Evolutionary conservation across 2,113 vertebrate species (phyloP), one percentile per base, ranked within the genome.

Genomic region (Pelusios castaneus): DNA sequence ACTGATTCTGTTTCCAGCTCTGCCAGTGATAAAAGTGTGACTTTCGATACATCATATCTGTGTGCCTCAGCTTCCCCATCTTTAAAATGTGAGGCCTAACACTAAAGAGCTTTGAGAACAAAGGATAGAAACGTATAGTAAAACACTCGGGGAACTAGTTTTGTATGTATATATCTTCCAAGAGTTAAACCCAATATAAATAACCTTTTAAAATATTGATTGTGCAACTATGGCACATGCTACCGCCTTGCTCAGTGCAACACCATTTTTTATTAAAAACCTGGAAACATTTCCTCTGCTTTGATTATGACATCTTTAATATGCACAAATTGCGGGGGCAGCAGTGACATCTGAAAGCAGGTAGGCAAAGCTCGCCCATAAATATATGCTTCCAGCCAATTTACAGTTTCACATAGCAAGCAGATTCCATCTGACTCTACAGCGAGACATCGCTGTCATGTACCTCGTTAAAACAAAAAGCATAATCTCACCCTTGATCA

Each of bases 301-400:
- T 16, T n/a, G 34, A 67, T 14, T 67, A 16, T 17, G 16, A 67
- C 60, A 38, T 75, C 85, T 90, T 70, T 78, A 89, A 86, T 1
- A 88, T 27, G 56, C 81, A 92, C 1, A 43, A 25, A 77, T 81
- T 55, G 41, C 0, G 73, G 55, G 5, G 38, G 58, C 76, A 70
- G 16, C 88, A 73, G 91, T 55, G 12, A 3, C 25, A 88, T 84
- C 75, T 81, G 83, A 94, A 91, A 60, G 17, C 16, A 89, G 81
- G 73, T 85, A 92, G 84, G 70, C n/a, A 87, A 85, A 94, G 78
- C 41, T 80, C n/a, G 80, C 13, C 52, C 51, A 85, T 52, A 91
- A 94, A 93, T 87, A 56, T 17, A 87, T 56, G 9, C 43, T 52
- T 77, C 88, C 89, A 54, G 86, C 29, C 54, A 34, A 63, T 84